Percentiles rank a stretch among this genome's conserved stretches.
These are phyloP conservation scores for Sesia bembeciformis DNA, from an alignment of 2,888 invertebrate species.

Conservation along the genomic window DNA sequence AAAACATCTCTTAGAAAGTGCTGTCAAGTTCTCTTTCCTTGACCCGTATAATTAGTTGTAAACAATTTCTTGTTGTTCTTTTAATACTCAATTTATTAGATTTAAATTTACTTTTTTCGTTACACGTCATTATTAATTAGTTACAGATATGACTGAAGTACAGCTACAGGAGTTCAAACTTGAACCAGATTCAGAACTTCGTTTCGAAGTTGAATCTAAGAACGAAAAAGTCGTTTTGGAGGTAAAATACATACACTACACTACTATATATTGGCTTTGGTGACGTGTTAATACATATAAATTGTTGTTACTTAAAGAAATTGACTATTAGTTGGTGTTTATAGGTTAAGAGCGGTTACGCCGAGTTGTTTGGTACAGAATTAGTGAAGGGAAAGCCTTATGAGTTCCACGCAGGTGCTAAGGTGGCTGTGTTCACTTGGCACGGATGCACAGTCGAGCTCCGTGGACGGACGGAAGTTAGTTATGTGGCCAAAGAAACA, in stretches of 20 bases:
- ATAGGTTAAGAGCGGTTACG: conserved; percentile 90
- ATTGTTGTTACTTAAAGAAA: background rate
- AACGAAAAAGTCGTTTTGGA: conserved; percentile 87
- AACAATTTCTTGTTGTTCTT: too few relatives aligned
- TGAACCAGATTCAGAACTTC: conserved; percentile 90
- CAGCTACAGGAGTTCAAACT: conserved; percentile 83
- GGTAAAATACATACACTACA: conserved; percentile 43
- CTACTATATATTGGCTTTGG: too few relatives aligned
- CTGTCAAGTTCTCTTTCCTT: too few relatives aligned
- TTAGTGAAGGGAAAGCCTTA: conserved; percentile 94
- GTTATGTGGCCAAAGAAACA: conserved; percentile 96
- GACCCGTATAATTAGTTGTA: too few relatives aligned
- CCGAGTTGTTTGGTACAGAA: conserved; percentile 98
- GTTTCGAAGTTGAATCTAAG: conserved; percentile 94
- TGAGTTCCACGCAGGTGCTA: conserved; percentile 90
- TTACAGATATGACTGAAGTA: conserved; percentile 55
- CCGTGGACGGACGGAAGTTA: conserved; percentile 92
- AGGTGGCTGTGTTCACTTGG: conserved; percentile 97
- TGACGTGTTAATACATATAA: too few relatives aligned
- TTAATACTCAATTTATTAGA: too few relatives aligned
- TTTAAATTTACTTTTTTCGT: too few relatives aligned
- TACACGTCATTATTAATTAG: too few relatives aligned
- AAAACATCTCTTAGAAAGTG: too few relatives aligned
- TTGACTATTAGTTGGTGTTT: conserved; percentile 9
- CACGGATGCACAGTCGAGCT: conserved; percentile 93